Conservation (phyloP, 2,888 invertebrate species). For the Strigamia crassipes region DNA sequence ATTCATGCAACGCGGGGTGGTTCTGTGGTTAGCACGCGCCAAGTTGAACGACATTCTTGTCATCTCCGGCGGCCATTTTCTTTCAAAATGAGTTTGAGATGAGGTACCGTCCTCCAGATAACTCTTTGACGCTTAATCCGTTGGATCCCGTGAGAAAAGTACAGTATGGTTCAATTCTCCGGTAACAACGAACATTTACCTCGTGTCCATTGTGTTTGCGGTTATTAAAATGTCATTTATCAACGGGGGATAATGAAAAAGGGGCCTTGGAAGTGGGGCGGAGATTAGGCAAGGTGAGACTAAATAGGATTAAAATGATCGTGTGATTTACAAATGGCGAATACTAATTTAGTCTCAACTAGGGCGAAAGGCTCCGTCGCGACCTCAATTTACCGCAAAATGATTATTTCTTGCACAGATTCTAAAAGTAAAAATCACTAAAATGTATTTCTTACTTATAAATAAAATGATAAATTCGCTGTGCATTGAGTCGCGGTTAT, state of each 20-base stretch:
- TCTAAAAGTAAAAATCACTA: too few species aligned
- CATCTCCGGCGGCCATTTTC: neutral
- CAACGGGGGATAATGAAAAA: neutral
- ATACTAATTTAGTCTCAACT: too few species aligned
- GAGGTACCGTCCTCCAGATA: neutral
- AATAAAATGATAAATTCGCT: too few species aligned
- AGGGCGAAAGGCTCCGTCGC: too few species aligned
- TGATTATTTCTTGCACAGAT: too few species aligned
- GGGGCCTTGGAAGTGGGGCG: neutral
- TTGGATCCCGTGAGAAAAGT: neutral
- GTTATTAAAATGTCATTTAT: slow-evolving; percentile 2
- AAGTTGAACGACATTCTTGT: neutral
- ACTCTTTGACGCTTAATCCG: slow-evolving; percentile 1
- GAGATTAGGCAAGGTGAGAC: slow-evolving; percentile 1
- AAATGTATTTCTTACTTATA: too few species aligned
- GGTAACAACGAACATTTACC: neutral
- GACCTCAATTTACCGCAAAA: too few species aligned
- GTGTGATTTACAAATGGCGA: too few species aligned
- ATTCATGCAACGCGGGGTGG: neutral
- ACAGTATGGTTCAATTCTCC: neutral
- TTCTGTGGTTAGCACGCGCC: slow-evolving; percentile 20
- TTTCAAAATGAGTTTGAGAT: slow-evolving; percentile 1
- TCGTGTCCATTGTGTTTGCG: neutral
- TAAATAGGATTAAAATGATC: neutral
- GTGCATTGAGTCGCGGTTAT: too few species aligned